Conservation (phyloP, 2,113 vertebrate species). For the Ctenomys sociabilis region DNA sequence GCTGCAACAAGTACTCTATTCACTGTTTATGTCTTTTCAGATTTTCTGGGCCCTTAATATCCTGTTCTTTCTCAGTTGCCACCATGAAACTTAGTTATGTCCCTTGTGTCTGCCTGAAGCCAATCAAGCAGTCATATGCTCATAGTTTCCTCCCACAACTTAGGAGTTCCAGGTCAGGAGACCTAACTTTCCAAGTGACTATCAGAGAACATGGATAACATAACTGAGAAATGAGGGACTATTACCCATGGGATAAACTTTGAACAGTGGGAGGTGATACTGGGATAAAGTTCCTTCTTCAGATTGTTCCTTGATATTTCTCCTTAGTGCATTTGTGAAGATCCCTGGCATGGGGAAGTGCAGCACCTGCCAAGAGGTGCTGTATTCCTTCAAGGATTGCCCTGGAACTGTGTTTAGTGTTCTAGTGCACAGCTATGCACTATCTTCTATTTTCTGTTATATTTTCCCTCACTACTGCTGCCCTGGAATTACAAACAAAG, state of each 20-base stretch:
- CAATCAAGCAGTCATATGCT: background rate
- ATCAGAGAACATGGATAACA: background rate
- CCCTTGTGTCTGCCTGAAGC: background rate
- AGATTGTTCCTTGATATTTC: background rate
- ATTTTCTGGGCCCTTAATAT: background rate
- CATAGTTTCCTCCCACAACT: background rate
- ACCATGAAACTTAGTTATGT: constrained; percentile 6
- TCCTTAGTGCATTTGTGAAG: background rate
- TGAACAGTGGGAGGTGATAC: background rate
- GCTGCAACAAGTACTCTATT: background rate
- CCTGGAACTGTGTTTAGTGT: background rate
- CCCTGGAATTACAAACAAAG: background rate
- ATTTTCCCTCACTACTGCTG: background rate
- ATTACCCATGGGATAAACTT: background rate
- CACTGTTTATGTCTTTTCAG: constrained; percentile 5
- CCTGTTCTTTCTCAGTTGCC: background rate
- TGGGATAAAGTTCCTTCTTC: background rate
- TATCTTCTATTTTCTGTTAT: background rate
- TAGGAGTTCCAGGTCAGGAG: background rate
- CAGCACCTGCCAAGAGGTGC: background rate
- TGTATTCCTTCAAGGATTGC: constrained; percentile 3
- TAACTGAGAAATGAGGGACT: background rate
- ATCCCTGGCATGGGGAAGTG: background rate
- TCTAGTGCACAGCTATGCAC: background rate
- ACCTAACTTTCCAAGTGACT: background rate